These are phyloP conservation scores for Etheostoma spectabile DNA, from an alignment of 2,113 vertebrate genomes.

Conservation along the genomic window DNA sequence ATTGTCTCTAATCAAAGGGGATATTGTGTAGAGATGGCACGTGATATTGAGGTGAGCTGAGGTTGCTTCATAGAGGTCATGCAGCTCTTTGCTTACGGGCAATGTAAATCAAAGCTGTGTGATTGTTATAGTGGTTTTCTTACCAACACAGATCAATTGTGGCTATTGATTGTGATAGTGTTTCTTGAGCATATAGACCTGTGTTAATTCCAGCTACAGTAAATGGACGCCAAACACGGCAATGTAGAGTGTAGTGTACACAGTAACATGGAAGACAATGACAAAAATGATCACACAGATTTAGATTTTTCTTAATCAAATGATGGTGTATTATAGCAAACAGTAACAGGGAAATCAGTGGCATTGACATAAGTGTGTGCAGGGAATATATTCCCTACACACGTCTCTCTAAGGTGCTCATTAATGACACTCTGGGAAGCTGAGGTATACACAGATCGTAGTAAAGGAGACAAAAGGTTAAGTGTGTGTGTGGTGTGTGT, in stretches of 20 bases:
- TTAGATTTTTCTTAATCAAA: not conserved
- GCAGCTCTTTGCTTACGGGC: not conserved
- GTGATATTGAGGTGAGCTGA: constrained; percentile 31
- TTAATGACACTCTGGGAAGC: constrained; percentile 47
- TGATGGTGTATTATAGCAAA: not conserved
- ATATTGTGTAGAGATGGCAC: constrained; percentile 8
- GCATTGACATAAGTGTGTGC: not conserved
- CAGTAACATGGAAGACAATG: not conserved
- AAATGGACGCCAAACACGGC: not conserved
- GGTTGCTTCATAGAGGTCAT: constrained; percentile 31
- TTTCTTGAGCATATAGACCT: constrained; percentile 13
- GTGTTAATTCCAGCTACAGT: not conserved
- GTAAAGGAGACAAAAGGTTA: constrained; percentile 52
- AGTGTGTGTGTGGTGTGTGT: constrained; percentile 20
- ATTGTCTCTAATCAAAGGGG: constrained; percentile 1
- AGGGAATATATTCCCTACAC: constrained; percentile 9
- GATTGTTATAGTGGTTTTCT: constrained; percentile 11
- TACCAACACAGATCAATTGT: constrained; percentile 35
- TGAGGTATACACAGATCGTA: constrained; percentile 15
- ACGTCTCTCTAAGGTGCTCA: constrained; percentile 25
- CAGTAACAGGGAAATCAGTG: not conserved
- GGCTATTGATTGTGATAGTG: constrained; percentile 37
- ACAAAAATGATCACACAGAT: not conserved
- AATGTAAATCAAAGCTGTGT: constrained; percentile 11
- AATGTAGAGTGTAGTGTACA: not conserved